Evolutionary conservation across 1,140 invertebrate genomes (phyloP).

Genomic region (Drosophila sp.): DNA sequence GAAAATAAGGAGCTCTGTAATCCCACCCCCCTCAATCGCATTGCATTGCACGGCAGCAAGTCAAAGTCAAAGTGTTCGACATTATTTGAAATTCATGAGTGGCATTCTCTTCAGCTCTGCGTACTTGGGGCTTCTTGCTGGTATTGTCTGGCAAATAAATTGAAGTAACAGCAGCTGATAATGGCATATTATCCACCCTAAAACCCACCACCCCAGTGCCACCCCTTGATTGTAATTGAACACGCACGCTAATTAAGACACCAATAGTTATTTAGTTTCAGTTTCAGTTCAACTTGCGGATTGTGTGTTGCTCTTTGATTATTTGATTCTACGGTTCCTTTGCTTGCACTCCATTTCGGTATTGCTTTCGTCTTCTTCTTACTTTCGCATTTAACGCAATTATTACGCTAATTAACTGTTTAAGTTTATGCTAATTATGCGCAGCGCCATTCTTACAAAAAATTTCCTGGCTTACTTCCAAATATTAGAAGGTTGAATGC

Average conservation of each 20-base stretch:
- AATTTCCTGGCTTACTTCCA: slow-evolving; percentile 53
- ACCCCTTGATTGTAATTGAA: slow-evolving; percentile 68
- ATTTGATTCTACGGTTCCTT: slow-evolving; percentile 5
- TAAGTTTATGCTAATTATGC: slow-evolving; percentile 76
- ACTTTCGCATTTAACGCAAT: slow-evolving; percentile 63
- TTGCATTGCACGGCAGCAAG: slow-evolving; percentile 70
- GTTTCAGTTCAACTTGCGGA: slow-evolving; percentile 43
- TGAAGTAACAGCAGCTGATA: slow-evolving; percentile 76
- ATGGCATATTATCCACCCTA: slow-evolving; percentile 66
- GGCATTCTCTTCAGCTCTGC: slow-evolving; percentile 54
- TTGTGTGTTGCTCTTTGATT: slow-evolving; percentile 18
- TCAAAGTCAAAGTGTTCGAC: slow-evolving; percentile 82
- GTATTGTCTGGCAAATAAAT: slow-evolving; percentile 72
- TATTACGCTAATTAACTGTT: slow-evolving; percentile 80
- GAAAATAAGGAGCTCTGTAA: not conserved
- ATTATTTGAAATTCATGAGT: slow-evolving; percentile 83
- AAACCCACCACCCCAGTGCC: slow-evolving; percentile 16
- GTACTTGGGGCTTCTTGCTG: slow-evolving; percentile 12
- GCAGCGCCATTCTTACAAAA: slow-evolving; percentile 40
- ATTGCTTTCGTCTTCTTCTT: slow-evolving; percentile 32
- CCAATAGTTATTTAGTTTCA: slow-evolving; percentile 77
- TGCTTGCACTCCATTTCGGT: slow-evolving; percentile 43
- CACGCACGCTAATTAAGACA: slow-evolving; percentile 81
- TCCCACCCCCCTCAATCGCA: slow-evolving; percentile 56
- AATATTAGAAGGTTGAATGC: slow-evolving; percentile 47